phyloP scores from a whole-genome alignment of 2,113 vertebrate species.

The Oreochromis niloticus region DNA sequence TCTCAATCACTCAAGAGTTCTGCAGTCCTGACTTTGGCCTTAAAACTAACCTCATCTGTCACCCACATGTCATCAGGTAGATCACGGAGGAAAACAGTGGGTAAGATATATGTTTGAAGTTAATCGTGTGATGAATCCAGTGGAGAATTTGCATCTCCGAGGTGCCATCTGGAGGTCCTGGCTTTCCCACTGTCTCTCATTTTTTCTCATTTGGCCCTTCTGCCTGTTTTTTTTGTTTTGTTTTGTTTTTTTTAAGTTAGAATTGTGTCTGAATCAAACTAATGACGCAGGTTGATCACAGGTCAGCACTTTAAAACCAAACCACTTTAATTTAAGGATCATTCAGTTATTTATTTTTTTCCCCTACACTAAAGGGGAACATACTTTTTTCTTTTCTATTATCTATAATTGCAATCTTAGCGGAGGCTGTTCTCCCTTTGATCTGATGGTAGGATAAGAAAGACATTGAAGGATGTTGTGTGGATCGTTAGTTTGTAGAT shows the following conservation, averaged over 20 bases:
- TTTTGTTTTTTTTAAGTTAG: background rate
- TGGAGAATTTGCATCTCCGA: slow-evolving; percentile 3
- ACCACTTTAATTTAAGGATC: background rate
- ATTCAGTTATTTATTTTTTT: background rate
- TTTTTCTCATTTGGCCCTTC: background rate
- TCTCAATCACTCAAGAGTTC: slow-evolving; percentile 25
- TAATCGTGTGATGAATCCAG: slow-evolving; percentile 35
- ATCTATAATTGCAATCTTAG: background rate
- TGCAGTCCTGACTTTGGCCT: slow-evolving; percentile 1
- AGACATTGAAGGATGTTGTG: slow-evolving; percentile 12
- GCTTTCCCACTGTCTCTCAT: background rate
- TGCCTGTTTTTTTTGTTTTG: background rate
- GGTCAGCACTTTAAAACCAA: slow-evolving; percentile 32
- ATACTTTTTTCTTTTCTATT: background rate
- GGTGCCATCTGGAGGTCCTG: slow-evolving; percentile 10
- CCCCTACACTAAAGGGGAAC: background rate
- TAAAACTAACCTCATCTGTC: slow-evolving; percentile 46
- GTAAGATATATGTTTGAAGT: slow-evolving; percentile 33
- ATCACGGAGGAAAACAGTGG: slow-evolving; percentile 23
- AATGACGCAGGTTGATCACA: slow-evolving; percentile 13
- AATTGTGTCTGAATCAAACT: background rate
- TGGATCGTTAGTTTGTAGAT: background rate
- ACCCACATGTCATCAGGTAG: slow-evolving; percentile 35
- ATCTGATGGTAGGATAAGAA: background rate
- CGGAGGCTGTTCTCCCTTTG: background rate